Percentiles rank a stretch among this genome's conserved stretches.
Evolutionary conservation across 2,797 vertebrate species (phyloP).

Genomic region (Hoplostethus atlanticus): DNA sequence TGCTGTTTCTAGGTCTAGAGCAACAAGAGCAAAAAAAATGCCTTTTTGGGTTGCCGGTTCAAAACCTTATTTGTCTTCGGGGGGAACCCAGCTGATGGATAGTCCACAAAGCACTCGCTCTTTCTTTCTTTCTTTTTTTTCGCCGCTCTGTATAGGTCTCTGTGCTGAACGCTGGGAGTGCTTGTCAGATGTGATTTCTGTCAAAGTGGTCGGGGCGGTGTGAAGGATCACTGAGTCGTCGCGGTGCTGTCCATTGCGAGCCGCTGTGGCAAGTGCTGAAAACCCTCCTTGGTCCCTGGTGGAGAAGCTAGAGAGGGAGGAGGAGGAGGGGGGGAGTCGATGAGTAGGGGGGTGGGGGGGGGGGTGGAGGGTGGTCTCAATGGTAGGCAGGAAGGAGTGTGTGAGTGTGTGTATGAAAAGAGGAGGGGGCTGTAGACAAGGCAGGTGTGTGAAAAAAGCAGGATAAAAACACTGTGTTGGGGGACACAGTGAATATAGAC

Average conservation of each 20-base stretch:
- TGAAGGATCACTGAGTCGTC: conserved; percentile 92
- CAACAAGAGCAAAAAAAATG: conserved; percentile 30
- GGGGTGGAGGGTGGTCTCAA: conserved; percentile 73
- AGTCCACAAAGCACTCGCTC: conserved; percentile 66
- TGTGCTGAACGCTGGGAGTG: conserved; percentile 77
- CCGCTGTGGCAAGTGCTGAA: conserved; percentile 89
- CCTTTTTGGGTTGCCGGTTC: conserved; percentile 76
- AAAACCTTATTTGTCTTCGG: conserved; percentile 69
- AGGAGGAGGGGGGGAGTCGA: conserved; percentile 1
- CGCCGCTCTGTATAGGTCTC: conserved; percentile 40
- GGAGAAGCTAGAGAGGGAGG: conserved; percentile 55
- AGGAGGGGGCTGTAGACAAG: conserved; percentile 65
- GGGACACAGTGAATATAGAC: conserved; percentile 79
- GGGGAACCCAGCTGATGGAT: conserved; percentile 35
- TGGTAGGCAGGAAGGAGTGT: conserved; percentile 66
- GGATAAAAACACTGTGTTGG: conserved; percentile 72
- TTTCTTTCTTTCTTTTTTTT: conserved; percentile 64
- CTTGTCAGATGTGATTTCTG: conserved; percentile 95
- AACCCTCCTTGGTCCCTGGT: conserved; percentile 74
- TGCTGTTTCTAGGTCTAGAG: conserved; percentile 81
- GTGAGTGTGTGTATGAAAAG: conserved; percentile 64
- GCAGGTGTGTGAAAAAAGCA: conserved; percentile 64
- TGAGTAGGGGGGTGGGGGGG: conserved; percentile 6
- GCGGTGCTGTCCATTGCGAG: conserved; percentile 91
- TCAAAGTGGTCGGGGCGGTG: conserved; percentile 89